phyloP scores from a whole-genome alignment of 2,113 vertebrate genomes.

The Chelonoidis abingdonii region DNA sequence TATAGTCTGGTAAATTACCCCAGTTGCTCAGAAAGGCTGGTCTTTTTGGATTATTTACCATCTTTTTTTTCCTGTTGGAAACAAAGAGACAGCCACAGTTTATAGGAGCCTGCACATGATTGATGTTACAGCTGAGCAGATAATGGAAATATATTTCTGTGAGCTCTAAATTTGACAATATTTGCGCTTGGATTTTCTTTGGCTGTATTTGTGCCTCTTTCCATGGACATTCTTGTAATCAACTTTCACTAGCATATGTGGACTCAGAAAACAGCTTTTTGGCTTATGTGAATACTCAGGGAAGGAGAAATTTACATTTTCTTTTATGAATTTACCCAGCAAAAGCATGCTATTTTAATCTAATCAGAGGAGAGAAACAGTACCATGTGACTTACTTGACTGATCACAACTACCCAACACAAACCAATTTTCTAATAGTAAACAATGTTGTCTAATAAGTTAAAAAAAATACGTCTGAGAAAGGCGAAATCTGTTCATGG shows the following conservation, averaged over 20 bases:
- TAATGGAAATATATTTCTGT: not conserved
- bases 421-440: not conserved
- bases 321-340: not conserved
- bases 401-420: not conserved
- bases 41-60: not conserved
- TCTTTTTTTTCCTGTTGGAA: not conserved
- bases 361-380: not conserved
- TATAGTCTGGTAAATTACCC: not conserved
- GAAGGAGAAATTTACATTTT: not conserved
- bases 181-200: not conserved
- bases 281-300: not conserved
- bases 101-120: not conserved
- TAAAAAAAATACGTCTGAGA: not conserved
- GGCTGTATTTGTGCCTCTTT: not conserved
- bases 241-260: not conserved
- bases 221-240: not conserved
- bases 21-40: not conserved
- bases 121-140: not conserved
- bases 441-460: not conserved
- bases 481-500: not conserved
- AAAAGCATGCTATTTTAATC: not conserved
- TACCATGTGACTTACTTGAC: not conserved
- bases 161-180: not conserved
- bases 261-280: not conserved
- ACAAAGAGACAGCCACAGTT: not conserved